These are phyloP conservation scores for Colossoma macropomum DNA, from an alignment of 2,113 vertebrate genomes.

Conservation along the genomic window DNA sequence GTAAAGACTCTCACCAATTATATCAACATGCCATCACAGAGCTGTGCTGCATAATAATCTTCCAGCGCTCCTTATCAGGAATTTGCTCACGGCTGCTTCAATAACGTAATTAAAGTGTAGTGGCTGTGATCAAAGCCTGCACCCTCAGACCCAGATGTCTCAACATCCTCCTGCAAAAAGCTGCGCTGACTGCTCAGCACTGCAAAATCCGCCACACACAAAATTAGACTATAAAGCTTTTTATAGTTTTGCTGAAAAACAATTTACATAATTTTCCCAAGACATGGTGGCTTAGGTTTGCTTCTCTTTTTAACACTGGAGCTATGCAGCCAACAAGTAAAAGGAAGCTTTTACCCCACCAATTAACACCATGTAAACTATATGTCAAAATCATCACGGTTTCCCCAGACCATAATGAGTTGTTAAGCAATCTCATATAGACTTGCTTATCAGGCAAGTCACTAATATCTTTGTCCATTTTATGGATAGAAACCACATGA, in stretches of 20 bases:
- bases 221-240: too few relatives aligned
- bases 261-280: too few relatives aligned
- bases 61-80: neutral
- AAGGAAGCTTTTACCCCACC: neutral
- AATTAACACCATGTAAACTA: neutral
- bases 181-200: neutral
- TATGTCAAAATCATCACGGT: too few relatives aligned
- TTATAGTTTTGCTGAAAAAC: neutral
- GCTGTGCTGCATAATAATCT: neutral
- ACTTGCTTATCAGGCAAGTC: too few relatives aligned
- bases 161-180: neutral
- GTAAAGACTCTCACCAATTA: neutral
- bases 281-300: too few relatives aligned
- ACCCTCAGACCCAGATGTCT: neutral
- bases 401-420: too few relatives aligned
- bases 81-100: neutral
- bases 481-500: too few relatives aligned
- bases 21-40: neutral
- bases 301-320: too few relatives aligned
- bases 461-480: too few relatives aligned
- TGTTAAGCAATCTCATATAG: too few relatives aligned
- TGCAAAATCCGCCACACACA: neutral
- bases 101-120: neutral
- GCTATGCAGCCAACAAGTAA: neutral
- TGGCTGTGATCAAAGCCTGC: conserved; percentile 16